Evolutionary conservation across 2,797 vertebrate genomes (phyloP).

Genomic region (Acrocephalus scirpaceus): DNA sequence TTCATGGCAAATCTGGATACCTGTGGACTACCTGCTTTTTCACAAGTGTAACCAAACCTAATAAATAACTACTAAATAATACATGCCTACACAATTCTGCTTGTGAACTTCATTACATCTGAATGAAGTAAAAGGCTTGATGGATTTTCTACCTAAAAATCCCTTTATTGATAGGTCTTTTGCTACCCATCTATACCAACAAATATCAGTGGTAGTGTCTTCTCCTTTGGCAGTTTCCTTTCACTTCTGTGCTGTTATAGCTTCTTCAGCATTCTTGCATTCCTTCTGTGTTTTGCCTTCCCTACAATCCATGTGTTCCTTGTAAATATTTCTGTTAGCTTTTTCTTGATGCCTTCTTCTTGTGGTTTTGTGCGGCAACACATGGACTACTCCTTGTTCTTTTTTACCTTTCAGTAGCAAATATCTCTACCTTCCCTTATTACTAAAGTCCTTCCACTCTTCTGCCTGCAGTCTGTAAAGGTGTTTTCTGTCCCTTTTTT

Average conservation of each 20-base stretch:
- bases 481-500: background rate
- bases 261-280: background rate
- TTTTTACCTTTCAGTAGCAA: background rate
- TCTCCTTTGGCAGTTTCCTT: background rate
- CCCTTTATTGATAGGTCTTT: background rate
- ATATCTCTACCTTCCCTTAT: background rate
- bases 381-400: background rate
- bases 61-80: background rate
- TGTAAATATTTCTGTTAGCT: background rate
- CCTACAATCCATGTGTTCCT: background rate
- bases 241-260: background rate
- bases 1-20: background rate
- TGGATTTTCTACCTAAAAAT: background rate
- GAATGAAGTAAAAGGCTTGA: background rate
- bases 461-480: background rate
- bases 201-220: background rate
- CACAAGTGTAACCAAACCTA: background rate
- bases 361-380: background rate
- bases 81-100: background rate
- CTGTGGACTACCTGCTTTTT: background rate
- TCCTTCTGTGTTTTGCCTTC: background rate
- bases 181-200: background rate
- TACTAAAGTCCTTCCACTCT: background rate
- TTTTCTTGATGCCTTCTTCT: background rate
- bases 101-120: background rate